Base-by-base conservation (phyloP, 2,888 invertebrate genomes). In the Malthinus flaveolus region DNA sequence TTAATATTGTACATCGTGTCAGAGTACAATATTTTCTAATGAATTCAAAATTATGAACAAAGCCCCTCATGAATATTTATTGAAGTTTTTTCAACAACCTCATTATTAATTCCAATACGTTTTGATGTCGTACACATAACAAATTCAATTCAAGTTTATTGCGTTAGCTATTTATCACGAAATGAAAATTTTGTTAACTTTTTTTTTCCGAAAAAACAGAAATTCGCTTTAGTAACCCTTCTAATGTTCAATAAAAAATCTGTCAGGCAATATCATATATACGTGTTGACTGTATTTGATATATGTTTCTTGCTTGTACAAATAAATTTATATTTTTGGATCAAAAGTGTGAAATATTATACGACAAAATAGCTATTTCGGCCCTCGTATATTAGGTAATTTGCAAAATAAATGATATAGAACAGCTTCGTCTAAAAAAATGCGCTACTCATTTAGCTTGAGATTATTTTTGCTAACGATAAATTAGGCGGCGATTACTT, bases 201-300 rank as follows among this genome's bases (percentile, higher is more conserved):
- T 50, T 48, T 54, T 56, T 52, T 50, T 48, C 47, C 51, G 57
- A 42, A 63, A 52, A 55, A 23, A 23, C 23, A 23, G 23, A 23
- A 55, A 47, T 49, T 56, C 56, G 60, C 52, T 62, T 56, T 48
- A 51, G 54, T 56, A 59, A 56, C 62, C 59, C 62, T 59, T 62
- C 59, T 59, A 54, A 66, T 58, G 60, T 60, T 61, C 64, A 64
- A 64, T 64, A 64, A 64, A 64, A 64, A 64, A 62, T 52, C 64
- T 64, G 64, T 64, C 64, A 62, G 51, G 53, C 45, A 53, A 60
- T 59, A 57, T 59, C 55, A 59, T 62, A 59, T 58, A 59, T 62
- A 59, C 56, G 55, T 56, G 58, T 57, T 58, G 60, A 61, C 57
- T 61, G 55, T 52, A 33, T 53, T 45, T 58, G 61, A 61, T 61